Evolutionary conservation across 2,113 vertebrate genomes (phyloP).

Genomic region (Oncorhynchus keta): DNA sequence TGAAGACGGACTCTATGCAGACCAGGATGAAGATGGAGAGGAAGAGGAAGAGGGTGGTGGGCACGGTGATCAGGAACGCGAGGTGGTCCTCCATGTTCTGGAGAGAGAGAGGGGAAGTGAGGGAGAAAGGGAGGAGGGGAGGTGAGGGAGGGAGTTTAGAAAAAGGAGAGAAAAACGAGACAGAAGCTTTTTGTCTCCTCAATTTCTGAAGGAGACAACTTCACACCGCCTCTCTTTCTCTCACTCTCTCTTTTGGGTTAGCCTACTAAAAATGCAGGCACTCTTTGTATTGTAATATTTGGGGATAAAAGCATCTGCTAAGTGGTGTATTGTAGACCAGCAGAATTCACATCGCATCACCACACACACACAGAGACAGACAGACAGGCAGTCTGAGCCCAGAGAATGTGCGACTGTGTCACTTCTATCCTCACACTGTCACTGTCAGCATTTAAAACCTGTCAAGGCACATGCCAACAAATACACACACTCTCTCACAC

Average conservation of each 20-base stretch:
- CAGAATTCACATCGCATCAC: too few species aligned
- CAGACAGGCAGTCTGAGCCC: background rate
- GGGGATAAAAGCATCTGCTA: too few species aligned
- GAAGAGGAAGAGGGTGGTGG: constrained; percentile 93
- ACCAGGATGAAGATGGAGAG: constrained; percentile 95
- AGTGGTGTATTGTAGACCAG: too few species aligned
- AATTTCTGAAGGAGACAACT: too few species aligned
- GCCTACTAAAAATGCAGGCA: too few species aligned
- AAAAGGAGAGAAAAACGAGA: constrained; percentile 4
- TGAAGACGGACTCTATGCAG: constrained; percentile 93
- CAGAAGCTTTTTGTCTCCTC: too few species aligned
- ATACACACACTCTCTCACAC: background rate
- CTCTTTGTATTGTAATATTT: too few species aligned
- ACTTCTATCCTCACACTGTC: background rate
- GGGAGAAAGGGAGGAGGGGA: background rate
- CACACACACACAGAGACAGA: background rate
- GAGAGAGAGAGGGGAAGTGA: constrained; percentile 35
- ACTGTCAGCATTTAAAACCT: background rate
- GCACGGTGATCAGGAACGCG: constrained; percentile 94
- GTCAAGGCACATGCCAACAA: background rate
- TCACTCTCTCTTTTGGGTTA: too few species aligned
- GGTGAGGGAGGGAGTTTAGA: background rate
- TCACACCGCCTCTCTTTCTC: too few species aligned
- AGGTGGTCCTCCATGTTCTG: constrained; percentile 90
- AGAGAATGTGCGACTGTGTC: too few species aligned